Base-by-base conservation (phyloP, 2,888 invertebrate genomes). In the Latheticus oryzae region DNA sequence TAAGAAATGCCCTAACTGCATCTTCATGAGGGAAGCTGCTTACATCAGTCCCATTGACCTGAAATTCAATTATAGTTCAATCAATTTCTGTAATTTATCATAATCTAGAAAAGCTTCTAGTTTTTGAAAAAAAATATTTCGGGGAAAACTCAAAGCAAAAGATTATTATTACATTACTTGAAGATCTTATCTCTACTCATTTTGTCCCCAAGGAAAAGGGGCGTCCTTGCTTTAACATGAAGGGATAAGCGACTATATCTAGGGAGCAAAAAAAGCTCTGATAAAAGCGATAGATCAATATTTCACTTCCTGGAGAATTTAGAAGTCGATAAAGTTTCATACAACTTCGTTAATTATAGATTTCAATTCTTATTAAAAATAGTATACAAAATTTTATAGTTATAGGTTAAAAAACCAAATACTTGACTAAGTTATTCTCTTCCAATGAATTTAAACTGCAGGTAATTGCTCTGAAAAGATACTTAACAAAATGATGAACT, bases 1-100 rank as follows among this genome's bases (percentile, higher is more conserved):
- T 80, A 70, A 85, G 81, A 74, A 85, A 85, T 72, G 81, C 82
- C 70, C 82, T 79, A 66, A 85, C 82, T 62, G 84, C 84, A 72
- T 85, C 84, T 71, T 83, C 83, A 73, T 83, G 83, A 62, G 84
- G 82, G 73, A 84, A 81, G 70, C 81, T 81, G 72, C 83, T 83
- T 65, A 85, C 82, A 77, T 85, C 85, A 67, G 80, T 81, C 60
- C 85, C 85, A 73, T 85, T 85, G 60, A 85, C 81, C 85, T 85
- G 72, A 9, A 77, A 78, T 55, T 58, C n/a, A 42, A 42, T 35
- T 8, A 17, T 7, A 19, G 16, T 15, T 42, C 35, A 17, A 42
- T 21, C 33, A n/a, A n/a, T n/a, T n/a, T n/a, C n/a, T n/a, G n/a
- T n/a, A n/a, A n/a, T n/a, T n/a, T n/a, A n/a, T n/a, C n/a, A n/a